Base-by-base conservation (phyloP, 2,113 vertebrate genomes). In the Chlamydotis undulata region DNA sequence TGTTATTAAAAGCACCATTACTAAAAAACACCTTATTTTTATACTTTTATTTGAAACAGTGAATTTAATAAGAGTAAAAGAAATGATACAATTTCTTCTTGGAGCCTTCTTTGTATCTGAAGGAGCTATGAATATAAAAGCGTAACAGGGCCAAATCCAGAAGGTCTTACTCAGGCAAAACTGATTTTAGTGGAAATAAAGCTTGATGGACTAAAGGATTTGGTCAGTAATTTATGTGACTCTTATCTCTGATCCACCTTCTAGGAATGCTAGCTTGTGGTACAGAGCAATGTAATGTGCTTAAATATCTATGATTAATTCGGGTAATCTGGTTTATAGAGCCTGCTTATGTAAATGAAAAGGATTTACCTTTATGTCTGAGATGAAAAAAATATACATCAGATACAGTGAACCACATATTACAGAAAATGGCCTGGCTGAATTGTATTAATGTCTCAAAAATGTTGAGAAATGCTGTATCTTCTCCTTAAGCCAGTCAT, bases 381-480 rank as follows among this genome's bases (percentile, higher is more conserved):
- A 96, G 94, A 97, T 97, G 96, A 97, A 97, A 96, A 96, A 97
- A 96, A 82, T 90, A 95, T 93, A 95, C 84, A 96, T 97, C 97
- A 94, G 96, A 96, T 97, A 97, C 71, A 81, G 86, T 2, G 7
- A 97, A 83, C 92, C 87, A 91, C 92, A 94, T 89, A 88, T 85
- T 95, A 90, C 89, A 96, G 96, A 95, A 96, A 96, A 95, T 86
- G 87, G 93, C 81, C 92, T n/a, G 60, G 64, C 61, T 94, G 96
- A 92, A 95, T 96, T 96, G 92, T 86, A 97, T 95, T 95, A 95
- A 93, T 64, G 83, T 94, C 93, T 97, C 61, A 75, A 90, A 96
- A 96, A 81, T 83, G 91, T 94, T 79, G 89, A 96, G 74, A 96
- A 97, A 94, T 65, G 80, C 75, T 85, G 31, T 96, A 82, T 93